Evolutionary conservation across 2,113 vertebrate genomes (phyloP).

Genomic region (Larimichthys polyactis): DNA sequence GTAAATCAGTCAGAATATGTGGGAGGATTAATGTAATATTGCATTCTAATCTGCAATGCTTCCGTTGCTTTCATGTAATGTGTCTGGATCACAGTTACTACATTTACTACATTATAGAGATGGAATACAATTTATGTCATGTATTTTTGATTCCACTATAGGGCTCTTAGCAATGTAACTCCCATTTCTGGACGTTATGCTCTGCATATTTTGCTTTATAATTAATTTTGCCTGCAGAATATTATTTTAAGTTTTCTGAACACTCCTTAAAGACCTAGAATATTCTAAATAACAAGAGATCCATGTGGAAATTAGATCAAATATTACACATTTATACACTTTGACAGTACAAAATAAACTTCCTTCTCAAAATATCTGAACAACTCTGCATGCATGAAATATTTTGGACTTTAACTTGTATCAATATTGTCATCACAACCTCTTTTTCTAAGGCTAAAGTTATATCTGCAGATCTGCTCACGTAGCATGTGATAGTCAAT

Average conservation of each 20-base stretch:
- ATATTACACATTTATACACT: not conserved
- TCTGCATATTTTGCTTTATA: not conserved
- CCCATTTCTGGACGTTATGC: not conserved
- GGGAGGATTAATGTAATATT: not conserved
- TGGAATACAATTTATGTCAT: not conserved
- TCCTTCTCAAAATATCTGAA: not conserved
- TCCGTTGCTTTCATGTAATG: not conserved
- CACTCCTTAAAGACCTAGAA: not conserved
- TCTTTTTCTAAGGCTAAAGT: not conserved
- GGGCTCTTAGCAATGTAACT: not conserved
- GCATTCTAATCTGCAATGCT: not conserved
- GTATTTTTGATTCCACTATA: not conserved
- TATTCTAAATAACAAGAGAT: not conserved
- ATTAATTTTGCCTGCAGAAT: not conserved
- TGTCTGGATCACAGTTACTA: too few species aligned
- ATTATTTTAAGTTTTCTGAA: not conserved
- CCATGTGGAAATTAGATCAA: not conserved
- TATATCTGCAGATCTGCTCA: not conserved
- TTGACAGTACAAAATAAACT: not conserved
- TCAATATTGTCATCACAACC: not conserved
- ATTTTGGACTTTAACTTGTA: not conserved
- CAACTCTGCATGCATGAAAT: not conserved
- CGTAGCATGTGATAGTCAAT: slow-evolving; percentile 3
- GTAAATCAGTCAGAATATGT: slow-evolving; percentile 1
- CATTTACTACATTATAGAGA: not conserved